phyloP scores from a whole-genome alignment of 2,113 vertebrate species.

The Balaeniceps rex region DNA sequence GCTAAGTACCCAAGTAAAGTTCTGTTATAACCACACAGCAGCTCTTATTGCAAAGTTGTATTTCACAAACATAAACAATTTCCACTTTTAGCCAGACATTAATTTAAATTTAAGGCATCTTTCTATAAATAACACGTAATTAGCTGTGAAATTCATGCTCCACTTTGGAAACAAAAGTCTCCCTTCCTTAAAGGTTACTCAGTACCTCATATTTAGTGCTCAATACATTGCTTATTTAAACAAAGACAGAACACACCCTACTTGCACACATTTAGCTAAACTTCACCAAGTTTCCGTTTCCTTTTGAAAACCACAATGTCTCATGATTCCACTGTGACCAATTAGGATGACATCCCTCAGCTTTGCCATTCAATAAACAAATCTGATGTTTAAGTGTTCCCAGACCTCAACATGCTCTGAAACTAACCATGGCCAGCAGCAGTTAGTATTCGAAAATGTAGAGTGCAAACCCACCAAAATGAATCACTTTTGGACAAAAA shows the following conservation, averaged over 20 bases:
- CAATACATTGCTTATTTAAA: not conserved
- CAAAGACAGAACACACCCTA: not conserved
- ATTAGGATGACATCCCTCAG: not conserved
- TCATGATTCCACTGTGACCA: not conserved
- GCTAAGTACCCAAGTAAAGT: not conserved
- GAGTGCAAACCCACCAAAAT: not conserved
- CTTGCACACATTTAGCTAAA: not conserved
- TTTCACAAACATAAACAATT: not conserved
- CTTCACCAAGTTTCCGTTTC: not conserved
- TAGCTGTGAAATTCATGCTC: not conserved
- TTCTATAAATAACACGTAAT: not conserved
- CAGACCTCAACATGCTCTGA: not conserved
- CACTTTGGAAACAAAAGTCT: not conserved
- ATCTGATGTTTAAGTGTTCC: not conserved
- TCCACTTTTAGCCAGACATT: not conserved
- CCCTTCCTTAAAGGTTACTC: not conserved
- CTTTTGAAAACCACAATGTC: not conserved
- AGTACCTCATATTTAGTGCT: not conserved
- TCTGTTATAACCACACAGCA: not conserved
- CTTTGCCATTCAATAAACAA: not conserved
- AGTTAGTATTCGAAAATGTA: not conserved
- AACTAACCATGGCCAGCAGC: not conserved
- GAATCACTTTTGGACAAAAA: not conserved
- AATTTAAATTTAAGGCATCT: not conserved
- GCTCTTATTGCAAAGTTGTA: not conserved